Base-by-base conservation (phyloP, 2,888 invertebrate species). In the Alcis repandata region DNA sequence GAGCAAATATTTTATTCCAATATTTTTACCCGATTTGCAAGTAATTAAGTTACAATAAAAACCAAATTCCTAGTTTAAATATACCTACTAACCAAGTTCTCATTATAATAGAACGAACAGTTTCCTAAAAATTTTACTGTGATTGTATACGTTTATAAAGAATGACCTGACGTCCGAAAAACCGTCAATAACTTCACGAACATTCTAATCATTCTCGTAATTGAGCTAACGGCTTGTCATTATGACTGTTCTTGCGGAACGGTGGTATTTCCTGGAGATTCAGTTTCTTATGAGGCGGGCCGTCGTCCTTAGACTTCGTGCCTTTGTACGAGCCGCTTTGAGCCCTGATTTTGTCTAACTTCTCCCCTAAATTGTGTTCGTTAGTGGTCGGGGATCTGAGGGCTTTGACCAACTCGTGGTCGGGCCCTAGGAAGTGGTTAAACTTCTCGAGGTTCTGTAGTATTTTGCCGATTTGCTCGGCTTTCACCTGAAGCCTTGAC, bases 401-500 rank as follows among this genome's bases (percentile, higher is more conserved):
- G 68, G 91, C 92, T 89, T 90, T 91, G 78, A 91, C 88, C 74
- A 92, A 80, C 72, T 94, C 94, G 76, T 95, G 95, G 87, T 93
- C 93, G 62, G 94, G 87, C 84, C 95, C 95, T 88, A 95, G 88
- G 83, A 95, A 94, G 84, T 96, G 95, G 90, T 96, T 96, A 91
- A 96, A 97, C 94, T 97, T 97, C 94, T 98, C 97, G 86, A 98
- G 95, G 93, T 97, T 98, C 94, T 96, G 96, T 79, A 98, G 95
- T 89, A 98, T 97, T 94, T 97, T 97, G 93, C 98, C 98, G 92
- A 99, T 98, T 93, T 98, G 98, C 86, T 97, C 97, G 79, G 98
- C 98, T 95, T 98, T 99, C 83, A 96, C 97, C 93, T 99, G 99
- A 79, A 99, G 96, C 82, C 98, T 96, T 88, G 97, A 96, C 82